A percentile compares a stretch with the other conserved stretches of the same genome.
phyloP scores from a whole-genome alignment of 2,888 invertebrate species.

The Palloptera scutellata region DNA sequence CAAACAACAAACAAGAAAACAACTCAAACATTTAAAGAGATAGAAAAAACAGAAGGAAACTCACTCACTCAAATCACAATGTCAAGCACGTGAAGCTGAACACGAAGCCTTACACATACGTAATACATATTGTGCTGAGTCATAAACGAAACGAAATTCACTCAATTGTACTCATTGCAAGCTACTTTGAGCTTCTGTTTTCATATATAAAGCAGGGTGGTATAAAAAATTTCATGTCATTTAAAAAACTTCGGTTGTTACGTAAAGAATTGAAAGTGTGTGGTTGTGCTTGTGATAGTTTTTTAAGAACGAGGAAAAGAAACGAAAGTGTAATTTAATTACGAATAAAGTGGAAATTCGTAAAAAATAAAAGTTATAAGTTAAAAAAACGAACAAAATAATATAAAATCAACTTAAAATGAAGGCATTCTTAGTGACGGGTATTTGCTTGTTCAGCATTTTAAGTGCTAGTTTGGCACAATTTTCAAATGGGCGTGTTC shows the following conservation, averaged over 20 bases:
- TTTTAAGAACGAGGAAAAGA: constrained; percentile 31
- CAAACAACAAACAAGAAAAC: no score
- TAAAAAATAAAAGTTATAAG: constrained; percentile 12
- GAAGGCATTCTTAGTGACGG: constrained; percentile 63
- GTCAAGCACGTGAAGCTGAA: no score
- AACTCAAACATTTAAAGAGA: no score
- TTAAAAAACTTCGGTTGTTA: constrained; percentile 50
- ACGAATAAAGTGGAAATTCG: constrained; percentile 15
- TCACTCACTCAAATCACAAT: no score
- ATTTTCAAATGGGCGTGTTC: constrained; percentile 78
- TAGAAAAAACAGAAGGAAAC: no score
- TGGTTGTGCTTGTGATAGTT: constrained; percentile 21
- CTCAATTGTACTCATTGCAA: constrained; percentile 5
- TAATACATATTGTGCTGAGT: no score
- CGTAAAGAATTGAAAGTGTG: constrained; percentile 39
- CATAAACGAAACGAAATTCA: not conserved
- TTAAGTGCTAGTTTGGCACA: constrained; percentile 67
- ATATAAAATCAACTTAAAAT: constrained; percentile 42
- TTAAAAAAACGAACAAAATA: constrained; percentile 25
- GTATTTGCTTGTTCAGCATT: constrained; percentile 63
- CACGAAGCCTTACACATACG: no score
- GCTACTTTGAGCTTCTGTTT: constrained; percentile 27
- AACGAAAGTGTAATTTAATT: constrained; percentile 46
- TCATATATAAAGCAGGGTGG: constrained; percentile 59
- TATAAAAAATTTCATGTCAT: constrained; percentile 59